Evolutionary conservation across 2,888 invertebrate genomes (phyloP), one percentile per base, ranked within the genome.

Genomic region (Acronicta aceris): DNA sequence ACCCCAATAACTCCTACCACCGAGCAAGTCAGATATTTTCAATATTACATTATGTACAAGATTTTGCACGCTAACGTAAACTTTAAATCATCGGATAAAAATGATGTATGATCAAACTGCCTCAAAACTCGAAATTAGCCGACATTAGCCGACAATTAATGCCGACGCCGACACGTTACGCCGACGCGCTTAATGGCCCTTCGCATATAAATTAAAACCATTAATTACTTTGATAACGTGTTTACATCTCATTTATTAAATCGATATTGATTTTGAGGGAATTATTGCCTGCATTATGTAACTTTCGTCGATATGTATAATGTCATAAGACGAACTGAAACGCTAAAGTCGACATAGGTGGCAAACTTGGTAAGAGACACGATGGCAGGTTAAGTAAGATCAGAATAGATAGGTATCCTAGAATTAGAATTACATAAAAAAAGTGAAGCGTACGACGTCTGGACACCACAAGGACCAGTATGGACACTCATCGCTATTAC

Each of bases 181-280:
- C 30, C 33, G 17, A 17, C 33, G n/a, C 27, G 30, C 13, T 51
- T 52, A 63, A 63, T 50, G 27, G 40, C 27, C 15, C 17, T 25
- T 16, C 27, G 27, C 41, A 38, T 41, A 49, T 54, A 63, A 50
- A 63, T 63, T 49, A 43, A 46, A 41, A 49, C 52, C 40, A 63
- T 54, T 54, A 41, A 63, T 50, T 41, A 55, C 27, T n/a, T 13
- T 52, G 62, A 52, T 63, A 63, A 45, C 43, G 54, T 62, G 27
- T 48, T 63, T 49, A 62, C 45, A 45, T 53, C 63, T 49, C 64
- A 63, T 63, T 63, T 41, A 52, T 43, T 48, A 46, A 16, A 53
- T 43, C 15, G 45, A 36, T 43, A 53, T 17, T 53, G 45, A 30
- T 65, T 47, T 46, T 8, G 12, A n/a, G 12, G 0, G 38, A 17